Evolutionary conservation across 2,888 invertebrate species (phyloP).

Genomic region (Helobdella robusta): DNA sequence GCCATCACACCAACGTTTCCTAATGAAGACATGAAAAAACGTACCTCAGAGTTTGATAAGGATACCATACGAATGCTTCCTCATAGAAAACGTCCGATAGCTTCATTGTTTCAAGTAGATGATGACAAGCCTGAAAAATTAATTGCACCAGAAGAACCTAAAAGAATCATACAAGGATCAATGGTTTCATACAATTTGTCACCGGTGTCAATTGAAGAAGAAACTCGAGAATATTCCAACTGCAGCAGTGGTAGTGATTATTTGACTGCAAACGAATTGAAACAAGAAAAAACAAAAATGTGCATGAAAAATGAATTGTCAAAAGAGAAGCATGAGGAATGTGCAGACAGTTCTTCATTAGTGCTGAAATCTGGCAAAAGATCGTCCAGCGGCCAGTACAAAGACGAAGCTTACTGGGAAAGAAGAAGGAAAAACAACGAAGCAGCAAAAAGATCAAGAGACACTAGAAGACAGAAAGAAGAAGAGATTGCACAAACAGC

Average conservation of each 20-base stretch:
- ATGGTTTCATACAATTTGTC: too few relatives aligned
- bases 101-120: neutral
- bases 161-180: too few relatives aligned
- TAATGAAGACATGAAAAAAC: too few relatives aligned
- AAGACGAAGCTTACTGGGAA: conserved; percentile 78
- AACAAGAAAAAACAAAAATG: neutral
- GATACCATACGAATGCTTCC: conserved; percentile 13
- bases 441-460: conserved; percentile 85
- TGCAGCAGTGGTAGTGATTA: neutral
- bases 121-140: conserved; percentile 11
- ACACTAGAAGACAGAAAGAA: conserved; percentile 77
- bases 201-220: too few relatives aligned
- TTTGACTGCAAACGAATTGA: neutral
- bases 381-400: conserved; percentile 41
- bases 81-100: conserved; percentile 17
- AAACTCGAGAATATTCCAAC: too few relatives aligned
- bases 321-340: neutral
- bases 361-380: neutral
- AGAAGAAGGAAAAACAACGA: conserved; percentile 81
- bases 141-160: too few relatives aligned
- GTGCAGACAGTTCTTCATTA: neutral
- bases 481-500: conserved; percentile 82
- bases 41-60: neutral
- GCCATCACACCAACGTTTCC: too few relatives aligned
- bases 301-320: neutral